Evolutionary conservation across 2,797 vertebrate species (phyloP).

Genomic region (Pogoniulus pusillus): DNA sequence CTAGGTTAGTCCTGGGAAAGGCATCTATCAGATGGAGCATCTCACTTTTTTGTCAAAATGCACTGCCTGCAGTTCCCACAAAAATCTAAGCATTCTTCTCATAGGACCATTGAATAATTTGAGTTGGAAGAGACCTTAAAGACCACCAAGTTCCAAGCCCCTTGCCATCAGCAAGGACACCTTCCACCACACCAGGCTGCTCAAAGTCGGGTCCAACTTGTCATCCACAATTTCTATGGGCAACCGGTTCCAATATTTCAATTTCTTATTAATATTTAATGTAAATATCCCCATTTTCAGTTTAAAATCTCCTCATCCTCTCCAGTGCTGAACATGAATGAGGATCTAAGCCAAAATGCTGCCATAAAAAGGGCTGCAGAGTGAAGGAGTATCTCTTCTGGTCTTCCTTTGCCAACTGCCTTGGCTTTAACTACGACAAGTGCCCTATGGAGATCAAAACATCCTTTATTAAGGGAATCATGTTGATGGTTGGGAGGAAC

Average conservation of each 20-base stretch:
- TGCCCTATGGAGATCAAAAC: neutral
- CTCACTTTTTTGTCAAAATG: neutral
- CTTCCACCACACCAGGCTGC: accelerated
- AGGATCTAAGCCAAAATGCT: neutral
- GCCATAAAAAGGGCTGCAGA: neutral
- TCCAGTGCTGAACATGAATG: neutral
- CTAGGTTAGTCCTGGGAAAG: neutral
- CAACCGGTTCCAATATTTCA: neutral
- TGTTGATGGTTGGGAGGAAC: neutral
- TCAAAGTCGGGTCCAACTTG: accelerated
- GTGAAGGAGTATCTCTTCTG: neutral
- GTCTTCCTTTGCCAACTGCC: neutral
- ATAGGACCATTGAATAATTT: neutral
- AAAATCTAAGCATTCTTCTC: neutral
- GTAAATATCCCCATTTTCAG: neutral
- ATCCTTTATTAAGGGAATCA: neutral
- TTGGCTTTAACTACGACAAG: neutral
- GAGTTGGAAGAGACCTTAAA: neutral
- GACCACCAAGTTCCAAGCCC: accelerated
- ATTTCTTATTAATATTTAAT: neutral
- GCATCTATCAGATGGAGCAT: neutral
- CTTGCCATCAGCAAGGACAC: neutral
- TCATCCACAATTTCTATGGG: neutral
- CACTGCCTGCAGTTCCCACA: neutral
- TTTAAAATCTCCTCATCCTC: neutral